A percentile compares a stretch with the other conserved stretches of the same genome.
Conservation (phyloP, 2,797 vertebrate species). For the Mastacembelus armatus region DNA sequence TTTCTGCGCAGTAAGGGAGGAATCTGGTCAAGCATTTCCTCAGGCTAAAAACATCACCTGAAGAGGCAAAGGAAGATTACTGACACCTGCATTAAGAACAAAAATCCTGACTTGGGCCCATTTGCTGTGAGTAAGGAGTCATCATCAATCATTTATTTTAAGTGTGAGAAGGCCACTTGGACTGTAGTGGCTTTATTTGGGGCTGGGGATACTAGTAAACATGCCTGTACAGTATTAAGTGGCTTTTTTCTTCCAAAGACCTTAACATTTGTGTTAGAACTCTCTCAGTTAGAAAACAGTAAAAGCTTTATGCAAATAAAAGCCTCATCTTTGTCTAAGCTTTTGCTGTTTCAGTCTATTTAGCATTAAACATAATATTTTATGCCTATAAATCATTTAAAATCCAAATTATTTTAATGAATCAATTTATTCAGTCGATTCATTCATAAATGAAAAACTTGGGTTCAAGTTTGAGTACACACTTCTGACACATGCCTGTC, state of each 20-base stretch:
- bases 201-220: constrained; percentile 34
- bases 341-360: not conserved
- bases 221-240: constrained; percentile 32
- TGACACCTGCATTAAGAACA: constrained; percentile 81
- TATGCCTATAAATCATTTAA: not conserved
- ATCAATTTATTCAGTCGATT: not conserved
- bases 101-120: constrained; percentile 76
- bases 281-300: constrained; percentile 12
- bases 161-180: constrained; percentile 51
- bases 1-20: constrained; percentile 80
- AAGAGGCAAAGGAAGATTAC: constrained; percentile 78
- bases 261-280: not conserved
- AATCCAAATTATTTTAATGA: not conserved
- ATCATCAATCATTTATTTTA: constrained; percentile 82
- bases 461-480: not conserved
- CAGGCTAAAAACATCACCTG: constrained; percentile 82
- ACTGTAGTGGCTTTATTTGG: constrained; percentile 61
- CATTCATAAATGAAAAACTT: not conserved
- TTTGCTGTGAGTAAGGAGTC: constrained; percentile 71
- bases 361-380: not conserved
- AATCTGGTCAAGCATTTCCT: constrained; percentile 85
- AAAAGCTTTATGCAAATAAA: not conserved
- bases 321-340: not conserved
- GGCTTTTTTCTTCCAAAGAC: constrained; percentile 14
- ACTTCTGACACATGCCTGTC: too few species aligned